Evolutionary conservation across 2,113 vertebrate species (phyloP), one percentile per base, ranked within the genome.

Genomic region (Platichthys stellatus): DNA sequence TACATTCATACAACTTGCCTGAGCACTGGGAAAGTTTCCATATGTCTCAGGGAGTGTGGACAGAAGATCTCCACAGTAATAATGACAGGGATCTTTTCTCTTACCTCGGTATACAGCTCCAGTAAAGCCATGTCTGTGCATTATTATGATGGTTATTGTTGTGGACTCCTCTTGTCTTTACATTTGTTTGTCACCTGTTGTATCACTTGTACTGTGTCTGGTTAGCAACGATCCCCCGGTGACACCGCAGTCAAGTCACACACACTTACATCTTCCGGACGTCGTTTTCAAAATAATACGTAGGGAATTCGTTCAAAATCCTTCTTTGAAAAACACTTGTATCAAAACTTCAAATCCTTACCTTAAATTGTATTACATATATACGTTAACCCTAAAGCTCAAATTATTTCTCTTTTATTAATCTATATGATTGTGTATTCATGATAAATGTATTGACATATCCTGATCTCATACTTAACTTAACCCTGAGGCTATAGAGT

Each of bases 91-190:
- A 1, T 1, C 5, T 26, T 53, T 35, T 2, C 2, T 64, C 94
- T 91, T 95, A 98, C 97, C 97, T 96, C 91, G 0, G 96, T 95
- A 92, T 98, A 98, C 7, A 99, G 95, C 79, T 96, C 96, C 61
- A 89, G 91, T 88, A 97, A 79, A 89, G 96, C 95, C 97, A 99
- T 97, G 72, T 77, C 84, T 64, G 45, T 23, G 35, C 89, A 89
- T 89, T 69, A 64, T 35, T 65, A 49, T 21, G 10, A 13, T 13
- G 11, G 3, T 17, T 63, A 15, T 43, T 24, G 2, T 7, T 14
- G 35, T 43, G 18, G 49, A 51, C 40, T 51, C 63, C 18, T 56
- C 9, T 26, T 5, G 8, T 26, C 28, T 13, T 10, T 63, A 1
- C 43, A 15, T 68, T 56, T 75, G 45, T 77, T 80, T 60, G 49